Evolutionary conservation across 2,888 invertebrate genomes (phyloP).

Genomic region (Pollenia angustigena): DNA sequence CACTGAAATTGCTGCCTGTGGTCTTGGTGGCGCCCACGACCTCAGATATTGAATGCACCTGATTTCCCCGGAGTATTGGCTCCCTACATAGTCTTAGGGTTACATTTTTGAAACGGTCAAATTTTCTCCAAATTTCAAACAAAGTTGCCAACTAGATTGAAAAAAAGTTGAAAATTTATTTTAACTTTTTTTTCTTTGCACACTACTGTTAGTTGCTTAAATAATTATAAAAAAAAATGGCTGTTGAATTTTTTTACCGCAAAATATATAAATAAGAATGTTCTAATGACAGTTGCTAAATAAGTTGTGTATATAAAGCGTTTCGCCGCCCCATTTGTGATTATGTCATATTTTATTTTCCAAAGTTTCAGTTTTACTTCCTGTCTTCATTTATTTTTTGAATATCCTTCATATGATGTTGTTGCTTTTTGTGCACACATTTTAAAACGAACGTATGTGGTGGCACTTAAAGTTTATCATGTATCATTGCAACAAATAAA

Average conservation of each 20-base stretch:
- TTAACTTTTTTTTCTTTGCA: no score
- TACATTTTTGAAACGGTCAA: no score
- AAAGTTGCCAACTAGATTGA: no score
- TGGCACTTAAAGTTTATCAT: constrained; percentile 63
- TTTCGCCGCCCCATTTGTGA: background rate
- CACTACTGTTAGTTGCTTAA: background rate
- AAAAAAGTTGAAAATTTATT: no score
- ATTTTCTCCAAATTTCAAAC: no score
- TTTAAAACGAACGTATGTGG: constrained; percentile 39
- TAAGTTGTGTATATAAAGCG: no score
- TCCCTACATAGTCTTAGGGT: no score
- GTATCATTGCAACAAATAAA: constrained; percentile 70
- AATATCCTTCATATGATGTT: constrained; percentile 41
- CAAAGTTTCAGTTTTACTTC: constrained; percentile 17
- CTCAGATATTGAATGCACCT: no score
- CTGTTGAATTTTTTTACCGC: background rate
- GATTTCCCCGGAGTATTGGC: no score
- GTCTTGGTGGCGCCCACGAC: no score
- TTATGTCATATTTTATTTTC: constrained; percentile 8
- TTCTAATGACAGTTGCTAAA: constrained; percentile 49
- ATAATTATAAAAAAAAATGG: background rate
- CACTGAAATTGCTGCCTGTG: no score
- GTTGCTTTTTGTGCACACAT: background rate
- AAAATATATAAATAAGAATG: background rate
- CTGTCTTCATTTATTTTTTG: background rate